Percentiles rank a stretch among this genome's conserved stretches.
Evolutionary conservation across 2,888 invertebrate species (phyloP).

Genomic region (Stenchaetothrips biformis): DNA sequence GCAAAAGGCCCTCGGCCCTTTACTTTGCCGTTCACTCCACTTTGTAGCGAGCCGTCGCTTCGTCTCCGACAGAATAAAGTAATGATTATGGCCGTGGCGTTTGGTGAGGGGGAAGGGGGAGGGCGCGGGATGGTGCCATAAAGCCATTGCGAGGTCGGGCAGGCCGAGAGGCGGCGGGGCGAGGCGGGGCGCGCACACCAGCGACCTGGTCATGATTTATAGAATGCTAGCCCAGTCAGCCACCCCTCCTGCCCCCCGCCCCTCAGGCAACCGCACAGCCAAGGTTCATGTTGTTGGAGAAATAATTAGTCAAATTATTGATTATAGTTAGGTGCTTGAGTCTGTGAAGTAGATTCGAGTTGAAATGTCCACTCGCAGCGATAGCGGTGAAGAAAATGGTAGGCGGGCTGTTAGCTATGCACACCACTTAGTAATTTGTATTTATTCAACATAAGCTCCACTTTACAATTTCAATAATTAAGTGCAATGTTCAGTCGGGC

Average conservation of each 20-base stretch:
- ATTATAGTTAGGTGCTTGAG: too few species aligned
- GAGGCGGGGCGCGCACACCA: not conserved
- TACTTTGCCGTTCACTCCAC: not conserved
- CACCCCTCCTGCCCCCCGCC: not conserved
- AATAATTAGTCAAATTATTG: too few species aligned
- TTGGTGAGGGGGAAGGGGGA: not conserved
- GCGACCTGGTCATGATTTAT: constrained; percentile 21
- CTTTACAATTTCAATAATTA: too few species aligned
- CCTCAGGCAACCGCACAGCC: not conserved
- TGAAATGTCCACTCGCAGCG: too few species aligned
- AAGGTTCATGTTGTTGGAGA: too few species aligned
- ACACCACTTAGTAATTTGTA: too few species aligned
- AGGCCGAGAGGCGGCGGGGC: not conserved
- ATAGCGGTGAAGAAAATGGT: too few species aligned
- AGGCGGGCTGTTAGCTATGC: too few species aligned
- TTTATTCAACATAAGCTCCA: too few species aligned
- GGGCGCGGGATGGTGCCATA: not conserved
- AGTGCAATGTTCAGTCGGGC: too few species aligned
- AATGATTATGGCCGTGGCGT: constrained; percentile 11
- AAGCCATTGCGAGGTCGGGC: constrained; percentile 2
- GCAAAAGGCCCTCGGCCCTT: not conserved
- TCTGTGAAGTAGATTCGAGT: too few species aligned
- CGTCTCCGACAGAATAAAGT: constrained; percentile 21
- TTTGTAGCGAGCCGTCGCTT: constrained; percentile 22
- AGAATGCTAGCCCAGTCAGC: not conserved